Evolutionary conservation across 2,113 vertebrate genomes (phyloP).

Genomic region (Fukomys damarensis): DNA sequence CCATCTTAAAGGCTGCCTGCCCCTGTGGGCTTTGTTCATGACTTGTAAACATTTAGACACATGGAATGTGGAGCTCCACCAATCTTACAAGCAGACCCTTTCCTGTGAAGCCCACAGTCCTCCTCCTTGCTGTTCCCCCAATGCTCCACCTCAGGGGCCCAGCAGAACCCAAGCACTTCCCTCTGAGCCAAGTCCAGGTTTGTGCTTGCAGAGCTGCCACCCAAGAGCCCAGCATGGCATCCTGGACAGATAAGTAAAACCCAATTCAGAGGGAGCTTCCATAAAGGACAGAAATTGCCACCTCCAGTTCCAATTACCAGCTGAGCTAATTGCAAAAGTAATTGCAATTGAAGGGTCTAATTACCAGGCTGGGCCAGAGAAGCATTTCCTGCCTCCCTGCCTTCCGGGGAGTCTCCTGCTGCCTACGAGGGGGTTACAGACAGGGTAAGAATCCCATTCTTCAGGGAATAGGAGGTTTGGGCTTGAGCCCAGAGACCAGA

Average conservation of each 20-base stretch:
- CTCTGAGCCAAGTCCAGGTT: not conserved
- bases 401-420: constrained; percentile 43
- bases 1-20: not conserved
- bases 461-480: not conserved
- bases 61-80: not conserved
- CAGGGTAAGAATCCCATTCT: not conserved
- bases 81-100: not conserved
- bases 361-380: constrained; percentile 85
- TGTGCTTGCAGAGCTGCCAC: rapidly evolving
- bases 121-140: too few relatives aligned
- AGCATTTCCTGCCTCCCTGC: constrained; percentile 67
- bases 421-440: constrained; percentile 30
- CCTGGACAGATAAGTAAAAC: constrained; percentile 39
- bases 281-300: constrained; percentile 79
- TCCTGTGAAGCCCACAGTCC: not conserved
- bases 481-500: not conserved
- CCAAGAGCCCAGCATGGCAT: not conserved
- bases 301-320: constrained; percentile 85
- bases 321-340: constrained; percentile 88
- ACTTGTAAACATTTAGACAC: not conserved
- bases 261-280: constrained; percentile 5
- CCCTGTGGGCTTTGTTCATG: too few relatives aligned
- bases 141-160: not conserved
- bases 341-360: constrained; percentile 88
- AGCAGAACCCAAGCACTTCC: not conserved